Percentiles rank a stretch among this genome's conserved stretches.
phyloP scores from a whole-genome alignment of 1,140 invertebrate genomes.

The Heterodera carotae region DNA sequence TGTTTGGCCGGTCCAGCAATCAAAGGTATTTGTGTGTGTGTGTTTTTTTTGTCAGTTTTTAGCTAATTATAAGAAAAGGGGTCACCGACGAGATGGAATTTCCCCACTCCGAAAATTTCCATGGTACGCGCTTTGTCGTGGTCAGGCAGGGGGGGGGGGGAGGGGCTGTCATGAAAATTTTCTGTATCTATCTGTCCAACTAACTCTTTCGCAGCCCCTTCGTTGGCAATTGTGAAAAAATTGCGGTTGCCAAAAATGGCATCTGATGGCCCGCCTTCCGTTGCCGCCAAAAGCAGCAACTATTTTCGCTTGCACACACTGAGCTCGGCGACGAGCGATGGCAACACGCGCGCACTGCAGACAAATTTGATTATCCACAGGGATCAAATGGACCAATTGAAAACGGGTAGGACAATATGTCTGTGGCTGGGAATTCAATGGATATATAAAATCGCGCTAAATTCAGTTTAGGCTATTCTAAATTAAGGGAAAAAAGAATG shows the following conservation, averaged over 20 bases:
- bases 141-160: no score
- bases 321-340: not conserved
- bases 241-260: not conserved
- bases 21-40: conserved; percentile 8
- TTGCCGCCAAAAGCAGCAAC: not conserved
- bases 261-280: no score
- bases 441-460: no score
- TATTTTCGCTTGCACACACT: not conserved
- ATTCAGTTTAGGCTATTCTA: no score
- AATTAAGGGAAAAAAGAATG: no score
- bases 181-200: no score
- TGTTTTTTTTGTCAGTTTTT: no score
- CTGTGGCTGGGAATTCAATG: no score
- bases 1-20: conserved; percentile 8
- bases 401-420: not conserved
- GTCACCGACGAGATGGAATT: no score
- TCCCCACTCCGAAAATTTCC: no score
- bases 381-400: conserved; percentile 4
- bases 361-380: conserved; percentile 7
- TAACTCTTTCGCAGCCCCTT: not conserved
- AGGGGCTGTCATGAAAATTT: no score
- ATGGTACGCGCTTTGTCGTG: no score
- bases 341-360: not conserved
- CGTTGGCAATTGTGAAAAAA: not conserved
- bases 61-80: not conserved